Evolutionary conservation across 2,113 vertebrate species (phyloP).

Genomic region (Puntigrus tetrazona): DNA sequence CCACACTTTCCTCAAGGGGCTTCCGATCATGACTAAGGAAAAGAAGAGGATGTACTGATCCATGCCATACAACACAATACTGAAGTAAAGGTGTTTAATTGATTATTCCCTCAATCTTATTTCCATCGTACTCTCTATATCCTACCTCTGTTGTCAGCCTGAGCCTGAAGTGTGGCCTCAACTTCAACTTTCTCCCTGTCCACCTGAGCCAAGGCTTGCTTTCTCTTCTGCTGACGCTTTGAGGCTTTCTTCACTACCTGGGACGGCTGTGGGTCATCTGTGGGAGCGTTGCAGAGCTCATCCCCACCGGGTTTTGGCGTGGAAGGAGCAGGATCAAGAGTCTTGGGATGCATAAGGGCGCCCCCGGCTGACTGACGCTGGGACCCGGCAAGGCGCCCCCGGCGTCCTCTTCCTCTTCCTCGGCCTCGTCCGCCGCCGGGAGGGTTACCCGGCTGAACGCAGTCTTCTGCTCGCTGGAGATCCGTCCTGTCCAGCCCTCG

Average conservation of each 20-base stretch:
- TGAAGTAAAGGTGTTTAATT: not conserved
- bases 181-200: not conserved
- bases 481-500: not conserved
- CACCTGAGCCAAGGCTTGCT: not conserved
- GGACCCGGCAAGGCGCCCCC: not conserved
- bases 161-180: not conserved
- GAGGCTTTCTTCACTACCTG: not conserved
- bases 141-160: not conserved
- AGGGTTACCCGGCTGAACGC: not conserved
- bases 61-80: not conserved
- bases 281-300: not conserved
- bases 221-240: not conserved
- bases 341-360: not conserved
- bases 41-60: not conserved
- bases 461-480: not conserved
- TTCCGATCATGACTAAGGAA: constrained; percentile 51
- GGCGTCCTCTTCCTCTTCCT: not conserved
- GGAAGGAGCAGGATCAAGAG: not conserved
- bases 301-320: not conserved
- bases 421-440: not conserved
- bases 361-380: not conserved
- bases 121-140: not conserved
- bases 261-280: not conserved
- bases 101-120: not conserved
- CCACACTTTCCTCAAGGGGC: constrained; percentile 42